Conservation (phyloP, 2,113 vertebrate genomes). For the Pterocles orientalis region DNA sequence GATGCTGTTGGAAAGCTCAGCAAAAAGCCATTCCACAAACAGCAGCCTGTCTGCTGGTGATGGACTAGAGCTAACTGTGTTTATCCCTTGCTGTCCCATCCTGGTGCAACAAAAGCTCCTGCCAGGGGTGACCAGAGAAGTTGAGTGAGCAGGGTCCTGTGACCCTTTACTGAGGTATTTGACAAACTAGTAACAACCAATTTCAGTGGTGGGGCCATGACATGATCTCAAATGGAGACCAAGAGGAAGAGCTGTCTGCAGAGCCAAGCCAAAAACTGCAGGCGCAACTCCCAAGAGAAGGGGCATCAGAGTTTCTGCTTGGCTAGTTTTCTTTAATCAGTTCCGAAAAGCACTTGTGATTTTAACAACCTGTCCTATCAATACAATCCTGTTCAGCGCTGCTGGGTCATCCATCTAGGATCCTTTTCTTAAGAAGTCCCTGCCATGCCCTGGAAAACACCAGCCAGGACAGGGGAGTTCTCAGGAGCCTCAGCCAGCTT, state of each 20-base stretch:
- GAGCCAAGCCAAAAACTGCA: background rate
- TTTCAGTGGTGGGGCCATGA: background rate
- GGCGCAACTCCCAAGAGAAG: background rate
- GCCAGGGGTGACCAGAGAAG: background rate
- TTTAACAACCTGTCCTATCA: background rate
- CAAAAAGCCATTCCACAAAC: constrained; percentile 30
- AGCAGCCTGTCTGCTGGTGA: constrained; percentile 23
- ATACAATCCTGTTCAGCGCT: background rate
- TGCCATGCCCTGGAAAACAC: background rate
- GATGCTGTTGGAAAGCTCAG: constrained; percentile 6
- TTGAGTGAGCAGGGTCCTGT: background rate
- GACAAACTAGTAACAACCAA: background rate
- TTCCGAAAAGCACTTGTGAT: background rate
- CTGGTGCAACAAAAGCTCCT: background rate
- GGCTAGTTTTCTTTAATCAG: background rate
- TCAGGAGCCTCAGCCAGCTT: background rate
- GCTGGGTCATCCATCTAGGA: background rate
- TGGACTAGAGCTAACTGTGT: background rate
- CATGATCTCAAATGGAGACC: background rate
- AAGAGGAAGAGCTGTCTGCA: background rate
- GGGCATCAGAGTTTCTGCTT: background rate
- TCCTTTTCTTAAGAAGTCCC: background rate
- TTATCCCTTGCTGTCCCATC: background rate
- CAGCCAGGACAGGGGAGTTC: background rate
- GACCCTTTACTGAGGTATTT: background rate